Evolutionary conservation across 2,888 invertebrate genomes (phyloP).

Genomic region (Antheraea yamamai): DNA sequence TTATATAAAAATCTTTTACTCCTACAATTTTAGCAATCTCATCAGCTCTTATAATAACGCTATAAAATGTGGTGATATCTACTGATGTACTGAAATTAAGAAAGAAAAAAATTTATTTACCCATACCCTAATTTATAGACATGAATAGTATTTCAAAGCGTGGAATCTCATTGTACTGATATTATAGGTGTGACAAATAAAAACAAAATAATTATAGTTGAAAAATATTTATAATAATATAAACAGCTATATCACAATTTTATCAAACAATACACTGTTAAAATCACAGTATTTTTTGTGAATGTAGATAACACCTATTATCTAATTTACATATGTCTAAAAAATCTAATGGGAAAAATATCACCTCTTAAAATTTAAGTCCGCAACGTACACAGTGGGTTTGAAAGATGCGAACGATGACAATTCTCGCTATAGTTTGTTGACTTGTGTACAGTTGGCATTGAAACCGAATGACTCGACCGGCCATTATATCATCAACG

Average conservation of each 20-base stretch:
- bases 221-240: constrained; percentile 24
- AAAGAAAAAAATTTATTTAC: too few species aligned
- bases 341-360: constrained; percentile 50
- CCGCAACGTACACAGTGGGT: constrained; percentile 54
- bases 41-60: too few species aligned
- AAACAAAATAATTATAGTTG: constrained; percentile 20
- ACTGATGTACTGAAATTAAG: too few species aligned
- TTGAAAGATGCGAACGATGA: constrained; percentile 55
- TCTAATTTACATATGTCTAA: constrained; percentile 22
- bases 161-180: background rate
- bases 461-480: constrained; percentile 71
- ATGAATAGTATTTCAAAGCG: too few species aligned
- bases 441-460: constrained; percentile 76
- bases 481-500: constrained; percentile 76
- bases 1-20: too few species aligned
- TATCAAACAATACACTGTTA: constrained; percentile 25
- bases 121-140: too few species aligned
- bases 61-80: too few species aligned
- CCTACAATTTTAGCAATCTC: too few species aligned
- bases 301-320: constrained; percentile 27
- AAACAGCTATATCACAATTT: constrained; percentile 23
- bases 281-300: constrained; percentile 20
- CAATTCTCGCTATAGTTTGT: constrained; percentile 68
- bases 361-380: constrained; percentile 67
- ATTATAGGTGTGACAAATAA: background rate